Evolutionary conservation across 2,888 invertebrate genomes (phyloP), one percentile per base, ranked within the genome.

Genomic region (Lasioglossum lativentre): DNA sequence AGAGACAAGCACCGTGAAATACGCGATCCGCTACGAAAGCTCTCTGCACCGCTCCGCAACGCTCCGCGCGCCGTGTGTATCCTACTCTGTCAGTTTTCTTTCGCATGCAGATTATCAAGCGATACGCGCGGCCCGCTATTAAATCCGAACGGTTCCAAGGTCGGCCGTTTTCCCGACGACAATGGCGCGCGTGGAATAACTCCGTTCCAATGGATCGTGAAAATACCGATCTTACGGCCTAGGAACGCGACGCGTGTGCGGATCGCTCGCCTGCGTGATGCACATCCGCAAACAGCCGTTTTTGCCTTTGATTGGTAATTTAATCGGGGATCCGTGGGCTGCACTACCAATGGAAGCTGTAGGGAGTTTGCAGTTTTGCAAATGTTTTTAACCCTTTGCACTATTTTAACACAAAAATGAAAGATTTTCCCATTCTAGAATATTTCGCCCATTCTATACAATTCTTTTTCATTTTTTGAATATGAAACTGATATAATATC

Each of bases 1-100:
- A 16, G 89, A 45, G 81, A 80, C 76, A n/a, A 34, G 59, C 66
- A 75, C 63, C 80, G 84, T 82, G 86, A 91, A 89, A 87, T 88
- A 88, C 80, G 68, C 52, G 70, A 34, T 52, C 38, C 12, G 34
- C 38, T n/a, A 38, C 34, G 34, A 68, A n/a, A 40, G 12, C 38
- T n/a, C 38, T n/a, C 56, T 68, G 81, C 76, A 83, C 80, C 73
- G 52, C 34, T 59, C 27, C 59, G 8, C 56, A 3, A 0, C 45
- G 5, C 23, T 2, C 23, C 23, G n/a, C 59, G n/a, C n/a, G n/a
- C n/a, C n/a, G n/a, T n/a, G n/a, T n/a, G 27, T 59, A 59, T 59
- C 14, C 59, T 27, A 27, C 30, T 6, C 30, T 6, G 63, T 19
- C 66, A 68, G 66, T 19, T 68, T 68, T 68, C 66, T 23, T 38